A percentile compares a stretch with the other conserved stretches of the same genome.
Conservation (phyloP, 1,140 invertebrate species). For the Linepithema humile region DNA sequence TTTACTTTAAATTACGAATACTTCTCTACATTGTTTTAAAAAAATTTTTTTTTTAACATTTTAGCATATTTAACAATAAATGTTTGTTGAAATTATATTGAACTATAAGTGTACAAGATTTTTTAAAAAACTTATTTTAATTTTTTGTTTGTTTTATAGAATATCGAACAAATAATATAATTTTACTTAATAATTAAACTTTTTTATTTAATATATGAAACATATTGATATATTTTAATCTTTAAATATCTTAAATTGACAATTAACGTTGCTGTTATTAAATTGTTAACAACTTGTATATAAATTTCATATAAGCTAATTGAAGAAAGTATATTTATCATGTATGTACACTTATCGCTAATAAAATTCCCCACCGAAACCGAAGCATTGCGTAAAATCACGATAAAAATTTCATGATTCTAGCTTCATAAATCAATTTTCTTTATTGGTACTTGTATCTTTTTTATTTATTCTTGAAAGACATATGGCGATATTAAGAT, state of each 20-base stretch:
- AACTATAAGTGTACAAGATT: neutral
- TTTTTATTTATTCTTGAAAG: neutral
- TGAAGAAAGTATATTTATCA: neutral
- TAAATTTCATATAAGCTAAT: neutral
- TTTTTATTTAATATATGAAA: neutral
- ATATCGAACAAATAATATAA: neutral
- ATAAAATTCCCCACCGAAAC: neutral
- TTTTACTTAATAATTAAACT: neutral
- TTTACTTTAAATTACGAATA: no score
- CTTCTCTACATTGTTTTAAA: no score
- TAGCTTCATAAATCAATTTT: neutral
- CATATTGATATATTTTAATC: neutral
- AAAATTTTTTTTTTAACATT: no score
- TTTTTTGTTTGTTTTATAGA: neutral
- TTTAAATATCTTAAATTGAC: conserved; percentile 20
- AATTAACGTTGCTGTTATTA: conserved; percentile 23
- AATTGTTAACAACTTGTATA: conserved; percentile 10
- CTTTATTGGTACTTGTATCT: neutral
- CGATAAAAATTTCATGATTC: neutral
- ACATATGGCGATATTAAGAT: neutral
- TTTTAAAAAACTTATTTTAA: neutral
- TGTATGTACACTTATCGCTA: neutral
- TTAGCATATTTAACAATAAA: no score
- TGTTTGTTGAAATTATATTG: neutral
- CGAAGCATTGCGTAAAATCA: neutral